Base-by-base conservation (phyloP, 2,888 invertebrate species). In the Itoplectis maculator region DNA sequence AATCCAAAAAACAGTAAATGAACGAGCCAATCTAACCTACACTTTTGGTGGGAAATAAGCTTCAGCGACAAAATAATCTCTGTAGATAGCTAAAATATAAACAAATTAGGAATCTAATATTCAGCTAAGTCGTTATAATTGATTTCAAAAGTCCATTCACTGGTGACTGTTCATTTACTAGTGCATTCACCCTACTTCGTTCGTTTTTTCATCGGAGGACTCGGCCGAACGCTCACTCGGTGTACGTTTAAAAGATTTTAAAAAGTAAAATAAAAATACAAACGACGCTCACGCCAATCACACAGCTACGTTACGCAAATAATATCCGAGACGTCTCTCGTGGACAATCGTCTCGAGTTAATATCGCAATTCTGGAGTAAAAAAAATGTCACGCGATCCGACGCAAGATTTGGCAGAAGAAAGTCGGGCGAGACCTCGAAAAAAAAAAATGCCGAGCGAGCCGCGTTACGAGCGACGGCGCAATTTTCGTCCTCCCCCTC, bases 261-360 rank as follows among this genome's bases (percentile, higher is more conserved):
- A 54, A 7, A 15, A 13, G 18, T 15, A 20, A 37, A 6, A 56
- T 73, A 35, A 61, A 51, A 51, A 72, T 6, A 56, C n/a, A 72
- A 29, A 29, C 2, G n/a, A 45, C 73, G 68, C 29, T 74, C 40
- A 37, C 13, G 54, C 49, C 13, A 51, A 63, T 4, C 15, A 40
- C 56, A 73, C 37, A 56, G 23, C 23, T 73, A 66, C 15, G 47
- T 59, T 49, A 79, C 35, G 59, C n/a, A n/a, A n/a, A n/a, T n/a
- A 73, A 40, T 56, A 69, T 45, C 23, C 35, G 6, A 61, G 47
- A 61, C 18, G n/a, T 42, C 69, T 72, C 40, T 61, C 40, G 18
- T 63, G 29, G 37, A 69, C 13, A 13, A 20, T 8, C 23, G 18
- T 54, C 54, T 51, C 51, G 13, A 69, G 54, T 40, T 54, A 54